Evolutionary conservation across 1,140 invertebrate genomes (phyloP), one percentile per base, ranked within the genome.

Genomic region (Polypedilum vanderplanki): DNA sequence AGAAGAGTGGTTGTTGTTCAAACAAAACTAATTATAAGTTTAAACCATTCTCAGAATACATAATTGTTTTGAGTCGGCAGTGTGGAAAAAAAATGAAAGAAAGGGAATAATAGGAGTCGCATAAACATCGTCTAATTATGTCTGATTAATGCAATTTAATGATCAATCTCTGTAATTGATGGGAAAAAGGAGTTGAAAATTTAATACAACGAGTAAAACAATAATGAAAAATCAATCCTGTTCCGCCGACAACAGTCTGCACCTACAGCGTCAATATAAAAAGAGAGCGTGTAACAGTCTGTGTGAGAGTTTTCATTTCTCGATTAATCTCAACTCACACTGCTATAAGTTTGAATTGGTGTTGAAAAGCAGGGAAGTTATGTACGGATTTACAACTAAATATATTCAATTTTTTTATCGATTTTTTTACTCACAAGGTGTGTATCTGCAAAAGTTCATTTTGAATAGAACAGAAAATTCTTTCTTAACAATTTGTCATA

Each of bases 91-190:
- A 57, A 57, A n/a, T n/a, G n/a, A n/a, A n/a, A n/a, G n/a, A n/a
- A n/a, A 12, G 15, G 24, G 24, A 33, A 33, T 33, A 33, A 33
- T 33, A 33, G 24, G 24, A 33, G 24, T 33, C 24, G 12, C 46
- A 57, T 57, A 57, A 57, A n/a, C 10, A 57, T 57, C 46, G n/a
- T 57, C 12, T n/a, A n/a, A 57, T 57, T 57, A 70, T 18, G 17
- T 18, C 65, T 18, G 65, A 70, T 70, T 70, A 70, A 70, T 70
- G 65, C 65, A 70, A 18, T 70, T 70, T 70, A 70, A 70, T 70
- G 17, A 70, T 70, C 65, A 70, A 70, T 70, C 65, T 20, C 65
- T 70, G 65, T 70, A 70, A 70, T 70, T 70, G 65, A 70, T 20
- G 65, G 65, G 64, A 18, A 70, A 9, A 20, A 20, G 65, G n/a